Base-by-base conservation (phyloP, 2,888 invertebrate species). In the Odontocolon sp. region DNA sequence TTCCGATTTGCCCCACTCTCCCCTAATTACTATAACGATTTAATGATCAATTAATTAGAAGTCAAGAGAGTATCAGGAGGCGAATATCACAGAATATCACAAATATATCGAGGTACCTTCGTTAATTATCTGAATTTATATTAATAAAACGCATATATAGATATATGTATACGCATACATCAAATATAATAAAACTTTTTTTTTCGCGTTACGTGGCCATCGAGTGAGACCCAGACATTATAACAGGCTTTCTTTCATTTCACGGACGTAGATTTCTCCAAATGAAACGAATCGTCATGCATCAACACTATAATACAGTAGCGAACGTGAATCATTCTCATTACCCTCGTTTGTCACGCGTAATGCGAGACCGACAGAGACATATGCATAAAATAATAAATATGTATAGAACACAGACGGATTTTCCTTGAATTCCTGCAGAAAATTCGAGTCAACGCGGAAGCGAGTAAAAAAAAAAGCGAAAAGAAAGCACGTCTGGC, bases 41-140 rank as follows among this genome's bases (percentile, higher is more conserved):
- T n/a, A n/a, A n/a, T n/a, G n/a, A n/a, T n/a, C n/a, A n/a, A n/a
- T n/a, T n/a, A n/a, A n/a, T n/a, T n/a, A n/a, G n/a, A n/a, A n/a
- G n/a, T n/a, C n/a, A n/a, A n/a, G n/a, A n/a, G n/a, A n/a, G n/a
- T n/a, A n/a, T n/a, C 33, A 28, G 31, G 21, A 38, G 50, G 11
- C 54, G 18, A 3, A 38, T 64, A 47, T 18, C 26, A 47, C 56
- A 69, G 14, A 11, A 59, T 59, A 40, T 40, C 59, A 36, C n/a
- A n/a, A n/a, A n/a, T n/a, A n/a, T n/a, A n/a, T 16, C 28, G n/a
- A 54, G 66, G 38, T 71, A 61, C 61, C 61, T 45, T 52, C 47
- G 66, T 61, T 63, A 67, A 71, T 71, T 71, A 76, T 76, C 33
- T 33, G 50, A 61, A 76, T 54, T 56, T 54, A 21, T 38, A 11